Percentiles rank a stretch among this genome's conserved stretches.
Evolutionary conservation across 1,140 invertebrate species (phyloP).

Genomic region (Drosophila arawakana): DNA sequence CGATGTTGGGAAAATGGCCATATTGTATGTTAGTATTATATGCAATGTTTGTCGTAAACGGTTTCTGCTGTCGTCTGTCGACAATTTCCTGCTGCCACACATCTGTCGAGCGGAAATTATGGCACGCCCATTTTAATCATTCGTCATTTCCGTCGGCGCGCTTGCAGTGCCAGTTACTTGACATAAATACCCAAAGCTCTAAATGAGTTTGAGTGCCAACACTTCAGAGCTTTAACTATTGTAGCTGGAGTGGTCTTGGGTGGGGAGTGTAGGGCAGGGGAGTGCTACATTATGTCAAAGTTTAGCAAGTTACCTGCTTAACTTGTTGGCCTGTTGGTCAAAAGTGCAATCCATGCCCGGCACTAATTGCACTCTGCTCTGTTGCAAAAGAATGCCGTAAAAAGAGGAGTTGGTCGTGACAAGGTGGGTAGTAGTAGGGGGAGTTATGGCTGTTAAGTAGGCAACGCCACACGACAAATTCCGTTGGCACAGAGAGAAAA

Average conservation of each 20-base stretch:
- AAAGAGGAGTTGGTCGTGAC: background rate
- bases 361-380: slow-evolving; percentile 65
- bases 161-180: slow-evolving; percentile 37
- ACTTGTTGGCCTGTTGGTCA: slow-evolving; percentile 52
- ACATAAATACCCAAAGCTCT: slow-evolving; percentile 41
- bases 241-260: background rate
- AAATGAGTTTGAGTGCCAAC: slow-evolving; percentile 10
- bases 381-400: slow-evolving; percentile 7
- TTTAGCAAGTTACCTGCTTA: slow-evolving; percentile 45
- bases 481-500: slow-evolving; percentile 58
- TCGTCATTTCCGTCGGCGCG: slow-evolving; percentile 64
- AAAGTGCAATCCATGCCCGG: slow-evolving; percentile 54
- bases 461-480: slow-evolving; percentile 65
- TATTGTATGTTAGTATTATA: slow-evolving; percentile 32
- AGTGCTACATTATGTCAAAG: slow-evolving; percentile 12
- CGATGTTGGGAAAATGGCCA: slow-evolving; percentile 32
- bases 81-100: slow-evolving; percentile 69
- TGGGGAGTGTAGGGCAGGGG: background rate
- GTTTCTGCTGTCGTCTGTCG: slow-evolving; percentile 26
- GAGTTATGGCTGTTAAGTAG: slow-evolving; percentile 32
- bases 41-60: slow-evolving; percentile 31
- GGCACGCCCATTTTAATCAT: slow-evolving; percentile 82
- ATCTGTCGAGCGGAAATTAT: slow-evolving; percentile 67
- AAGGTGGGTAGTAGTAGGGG: background rate
- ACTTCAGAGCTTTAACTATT: slow-evolving; percentile 31